Conservation (phyloP, 2,113 vertebrate genomes). For the Mungos mungo region DNA sequence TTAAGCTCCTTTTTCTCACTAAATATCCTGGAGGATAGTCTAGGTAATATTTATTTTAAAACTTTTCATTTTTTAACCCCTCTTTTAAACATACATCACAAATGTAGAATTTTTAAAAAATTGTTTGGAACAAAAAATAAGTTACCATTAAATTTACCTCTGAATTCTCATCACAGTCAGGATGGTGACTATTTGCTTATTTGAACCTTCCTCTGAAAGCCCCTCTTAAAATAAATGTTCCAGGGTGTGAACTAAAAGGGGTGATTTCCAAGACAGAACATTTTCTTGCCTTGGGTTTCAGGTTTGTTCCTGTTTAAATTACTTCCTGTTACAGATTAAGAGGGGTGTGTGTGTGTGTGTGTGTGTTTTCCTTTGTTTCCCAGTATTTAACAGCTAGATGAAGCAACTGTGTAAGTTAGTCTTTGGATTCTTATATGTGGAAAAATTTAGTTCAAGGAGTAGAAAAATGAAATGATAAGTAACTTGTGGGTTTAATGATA, state of each 20-base stretch:
- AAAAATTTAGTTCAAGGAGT: neutral
- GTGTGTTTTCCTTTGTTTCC: neutral
- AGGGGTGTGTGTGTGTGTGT: neutral
- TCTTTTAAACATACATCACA: neutral
- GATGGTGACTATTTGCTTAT: neutral
- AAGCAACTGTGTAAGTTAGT: neutral
- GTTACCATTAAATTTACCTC: conserved; percentile 32
- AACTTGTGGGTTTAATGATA: neutral
- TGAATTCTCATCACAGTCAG: neutral
- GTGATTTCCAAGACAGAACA: conserved; percentile 2
- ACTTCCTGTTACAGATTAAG: neutral
- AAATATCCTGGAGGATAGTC: neutral
- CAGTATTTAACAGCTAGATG: neutral
- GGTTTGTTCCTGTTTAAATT: neutral
- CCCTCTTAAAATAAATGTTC: conserved; percentile 27
- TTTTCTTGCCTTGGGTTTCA: conserved; percentile 13
- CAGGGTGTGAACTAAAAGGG: neutral
- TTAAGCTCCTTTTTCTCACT: neutral
- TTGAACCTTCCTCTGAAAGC: conserved; percentile 40
- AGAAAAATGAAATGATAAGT: neutral
- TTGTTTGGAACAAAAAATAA: conserved; percentile 30
- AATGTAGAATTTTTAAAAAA: neutral
- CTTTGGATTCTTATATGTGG: neutral
- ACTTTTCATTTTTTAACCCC: neutral
- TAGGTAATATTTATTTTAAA: neutral